These are phyloP conservation scores for Lamellibrachia satsuma DNA, from an alignment of 2,888 invertebrate species.

Conservation along the genomic window DNA sequence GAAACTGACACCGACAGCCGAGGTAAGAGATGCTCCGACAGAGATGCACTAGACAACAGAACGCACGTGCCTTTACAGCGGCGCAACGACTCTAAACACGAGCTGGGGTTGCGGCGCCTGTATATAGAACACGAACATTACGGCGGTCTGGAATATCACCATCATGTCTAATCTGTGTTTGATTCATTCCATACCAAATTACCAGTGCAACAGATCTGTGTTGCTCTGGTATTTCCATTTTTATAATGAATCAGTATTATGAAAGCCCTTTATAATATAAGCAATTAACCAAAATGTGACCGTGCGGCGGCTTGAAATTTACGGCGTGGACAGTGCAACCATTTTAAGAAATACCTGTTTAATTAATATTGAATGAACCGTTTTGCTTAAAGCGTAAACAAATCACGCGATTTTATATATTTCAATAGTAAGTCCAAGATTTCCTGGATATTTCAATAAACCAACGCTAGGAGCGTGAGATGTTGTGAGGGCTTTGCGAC, in stretches of 20 bases:
- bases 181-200: neutral
- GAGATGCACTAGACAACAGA: neutral
- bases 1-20: conserved; percentile 5
- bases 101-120: neutral
- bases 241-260: too few species aligned
- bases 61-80: neutral
- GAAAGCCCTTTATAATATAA: too few species aligned
- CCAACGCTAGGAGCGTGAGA: too few species aligned
- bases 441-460: too few species aligned
- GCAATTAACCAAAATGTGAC: too few species aligned
- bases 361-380: neutral
- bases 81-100: neutral
- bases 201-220: neutral
- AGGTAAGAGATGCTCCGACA: neutral
- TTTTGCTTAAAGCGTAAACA: neutral
- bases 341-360: neutral
- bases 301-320: neutral
- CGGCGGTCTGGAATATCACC: neutral
- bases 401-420: neutral
- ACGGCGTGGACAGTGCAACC: neutral
- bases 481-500: too few species aligned
- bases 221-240: neutral
- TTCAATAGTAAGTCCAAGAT: neutral
- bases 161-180: neutral
- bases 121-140: neutral